Evolutionary conservation across 2,888 invertebrate species (phyloP).

Genomic region (Lampropteryx suffumata): DNA sequence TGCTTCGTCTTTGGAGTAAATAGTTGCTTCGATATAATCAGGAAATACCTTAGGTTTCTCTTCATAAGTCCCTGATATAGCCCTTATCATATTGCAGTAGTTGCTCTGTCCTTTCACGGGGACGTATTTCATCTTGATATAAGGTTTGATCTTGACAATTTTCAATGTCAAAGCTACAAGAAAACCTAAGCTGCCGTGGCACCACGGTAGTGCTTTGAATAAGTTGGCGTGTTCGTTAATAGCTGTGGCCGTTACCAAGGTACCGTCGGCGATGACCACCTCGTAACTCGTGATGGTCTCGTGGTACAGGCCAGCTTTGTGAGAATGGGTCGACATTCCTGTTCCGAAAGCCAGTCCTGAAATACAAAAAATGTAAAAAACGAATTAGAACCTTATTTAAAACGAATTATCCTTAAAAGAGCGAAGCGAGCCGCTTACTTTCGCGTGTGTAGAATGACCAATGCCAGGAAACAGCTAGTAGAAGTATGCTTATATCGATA

Average conservation of each 20-base stretch:
- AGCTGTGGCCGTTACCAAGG: conserved; percentile 80
- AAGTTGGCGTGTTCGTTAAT: conserved; percentile 83
- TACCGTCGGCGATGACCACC: conserved; percentile 85
- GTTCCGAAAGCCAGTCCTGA: conserved; percentile 85
- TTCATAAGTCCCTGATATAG: conserved; percentile 83
- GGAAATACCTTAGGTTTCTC: conserved; percentile 69
- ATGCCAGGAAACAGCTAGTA: too few species aligned
- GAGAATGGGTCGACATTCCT: conserved; percentile 89
- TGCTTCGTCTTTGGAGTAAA: conserved; percentile 84
- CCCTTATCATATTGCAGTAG: conserved; percentile 84
- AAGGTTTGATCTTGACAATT: conserved; percentile 85
- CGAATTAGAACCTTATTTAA: too few species aligned
- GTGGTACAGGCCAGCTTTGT: conserved; percentile 87
- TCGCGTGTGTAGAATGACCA: too few species aligned
- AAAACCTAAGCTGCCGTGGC: conserved; percentile 86
- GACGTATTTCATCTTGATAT: conserved; percentile 84
- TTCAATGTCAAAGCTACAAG: conserved; percentile 85
- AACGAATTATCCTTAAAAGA: too few species aligned
- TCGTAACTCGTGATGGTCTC: conserved; percentile 86
- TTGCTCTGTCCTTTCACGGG: conserved; percentile 84
- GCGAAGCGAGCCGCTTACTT: too few species aligned
- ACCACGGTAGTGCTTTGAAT: conserved; percentile 85
- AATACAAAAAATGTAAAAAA: too few species aligned
- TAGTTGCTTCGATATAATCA: conserved; percentile 86
- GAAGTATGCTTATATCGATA: too few species aligned